Conservation (phyloP, 1,140 invertebrate species). For the Bombus ignitus region DNA sequence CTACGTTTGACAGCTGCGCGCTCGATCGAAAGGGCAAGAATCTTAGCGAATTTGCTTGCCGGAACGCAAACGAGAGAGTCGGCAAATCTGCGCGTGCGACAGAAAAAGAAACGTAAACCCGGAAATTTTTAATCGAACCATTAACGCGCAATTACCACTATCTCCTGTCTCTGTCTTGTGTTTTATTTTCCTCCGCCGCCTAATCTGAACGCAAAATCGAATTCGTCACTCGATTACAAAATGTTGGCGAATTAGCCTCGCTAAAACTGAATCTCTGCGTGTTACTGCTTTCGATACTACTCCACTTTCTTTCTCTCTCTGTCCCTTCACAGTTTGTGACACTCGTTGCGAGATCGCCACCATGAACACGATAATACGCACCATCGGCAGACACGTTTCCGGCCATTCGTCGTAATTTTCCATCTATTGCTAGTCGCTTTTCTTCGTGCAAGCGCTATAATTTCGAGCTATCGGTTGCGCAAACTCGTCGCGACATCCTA, state of each 20-base stretch:
- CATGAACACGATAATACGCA: constrained; percentile 37
- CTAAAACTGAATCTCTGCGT: background rate
- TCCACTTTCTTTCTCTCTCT: background rate
- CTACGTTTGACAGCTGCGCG: background rate
- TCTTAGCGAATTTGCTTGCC: background rate
- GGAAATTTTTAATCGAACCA: background rate
- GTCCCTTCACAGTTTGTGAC: background rate
- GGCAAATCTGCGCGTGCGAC: background rate
- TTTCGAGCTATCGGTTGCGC: constrained; percentile 13
- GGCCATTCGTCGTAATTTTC: constrained; percentile 22
- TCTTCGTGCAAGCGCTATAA: background rate
- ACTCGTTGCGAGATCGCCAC: background rate
- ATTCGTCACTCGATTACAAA: too few species aligned
- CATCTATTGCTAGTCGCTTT: background rate
- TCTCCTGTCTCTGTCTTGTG: background rate
- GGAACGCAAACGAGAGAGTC: background rate
- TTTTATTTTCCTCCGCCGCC: too few species aligned
- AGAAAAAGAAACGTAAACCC: background rate
- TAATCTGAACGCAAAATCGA: constrained; percentile 14
- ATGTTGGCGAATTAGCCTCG: background rate
- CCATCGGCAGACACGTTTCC: constrained; percentile 63
- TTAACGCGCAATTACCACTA: background rate
- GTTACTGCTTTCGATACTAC: constrained; percentile 46
- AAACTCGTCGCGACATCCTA: constrained; percentile 7
- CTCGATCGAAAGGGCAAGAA: constrained; percentile 14